Percentiles rank a stretch among this genome's conserved stretches.
These are phyloP conservation scores for Leucoma salicis DNA, from an alignment of 2,888 invertebrate genomes.

Conservation along the genomic window DNA sequence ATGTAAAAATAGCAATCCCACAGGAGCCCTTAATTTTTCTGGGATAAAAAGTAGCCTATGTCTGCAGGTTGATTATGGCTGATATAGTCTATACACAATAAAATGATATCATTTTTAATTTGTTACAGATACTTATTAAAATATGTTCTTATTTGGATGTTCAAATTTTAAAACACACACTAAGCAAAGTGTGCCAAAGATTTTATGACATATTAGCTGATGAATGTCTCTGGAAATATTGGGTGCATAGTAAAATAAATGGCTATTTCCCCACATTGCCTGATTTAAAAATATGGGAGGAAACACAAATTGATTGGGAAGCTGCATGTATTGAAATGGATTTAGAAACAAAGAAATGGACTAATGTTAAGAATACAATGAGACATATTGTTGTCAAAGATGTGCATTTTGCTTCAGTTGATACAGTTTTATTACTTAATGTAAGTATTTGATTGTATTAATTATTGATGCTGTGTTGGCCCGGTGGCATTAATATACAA, in stretches of 20 bases:
- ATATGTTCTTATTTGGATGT: constrained; percentile 83
- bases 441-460: constrained; percentile 56
- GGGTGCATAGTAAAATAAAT: constrained; percentile 67
- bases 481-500: no score
- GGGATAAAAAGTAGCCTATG: no score
- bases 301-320: constrained; percentile 77
- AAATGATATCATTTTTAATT: no score
- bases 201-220: constrained; percentile 81
- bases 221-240: constrained; percentile 80
- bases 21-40: no score
- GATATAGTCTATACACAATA: no score
- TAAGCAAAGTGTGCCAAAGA: constrained; percentile 80
- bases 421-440: constrained; percentile 80
- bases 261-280: constrained; percentile 65
- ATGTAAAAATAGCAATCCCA: no score
- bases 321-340: constrained; percentile 83
- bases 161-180: constrained; percentile 73
- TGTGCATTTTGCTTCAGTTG: constrained; percentile 82
- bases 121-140: constrained; percentile 81
- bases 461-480: no score
- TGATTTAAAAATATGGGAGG: constrained; percentile 57
- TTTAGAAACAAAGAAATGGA: constrained; percentile 81
- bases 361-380: constrained; percentile 63
- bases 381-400: constrained; percentile 74
- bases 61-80: no score